phyloP scores from a whole-genome alignment of 2,888 invertebrate species.

The Dicyrtomina minuta region DNA sequence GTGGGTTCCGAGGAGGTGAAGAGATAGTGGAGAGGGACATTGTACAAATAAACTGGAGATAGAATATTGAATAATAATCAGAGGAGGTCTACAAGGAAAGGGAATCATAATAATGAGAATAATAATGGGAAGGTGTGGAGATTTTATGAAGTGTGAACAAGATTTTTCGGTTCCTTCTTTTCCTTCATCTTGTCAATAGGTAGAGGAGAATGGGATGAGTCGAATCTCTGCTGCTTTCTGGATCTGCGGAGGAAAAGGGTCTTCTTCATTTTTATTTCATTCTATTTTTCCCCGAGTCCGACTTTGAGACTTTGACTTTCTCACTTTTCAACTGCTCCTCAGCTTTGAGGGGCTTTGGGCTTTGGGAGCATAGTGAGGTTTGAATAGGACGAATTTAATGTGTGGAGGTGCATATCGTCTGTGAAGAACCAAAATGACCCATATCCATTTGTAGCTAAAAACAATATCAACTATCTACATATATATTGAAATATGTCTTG shows the following conservation, averaged over 20 bases:
- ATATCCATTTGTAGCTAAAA: too few relatives aligned
- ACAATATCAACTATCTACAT: too few relatives aligned
- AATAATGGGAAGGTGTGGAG: constrained; percentile 32
- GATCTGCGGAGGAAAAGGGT: neutral
- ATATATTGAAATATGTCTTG: too few relatives aligned
- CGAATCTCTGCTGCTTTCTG: neutral
- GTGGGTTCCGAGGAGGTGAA: too few relatives aligned
- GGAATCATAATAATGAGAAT: constrained; percentile 5
- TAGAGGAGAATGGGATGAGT: constrained; percentile 24
- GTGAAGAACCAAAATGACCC: too few relatives aligned
- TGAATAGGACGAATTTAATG: too few relatives aligned
- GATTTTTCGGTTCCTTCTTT: constrained; percentile 42
- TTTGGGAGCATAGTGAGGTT: too few relatives aligned
- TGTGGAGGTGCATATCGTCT: too few relatives aligned
- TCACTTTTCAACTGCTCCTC: constrained; percentile 1
- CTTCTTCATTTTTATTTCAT: neutral
- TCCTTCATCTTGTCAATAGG: constrained; percentile 29
- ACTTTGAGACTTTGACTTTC: neutral
- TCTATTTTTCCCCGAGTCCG: neutral
- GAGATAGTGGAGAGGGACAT: too few relatives aligned
- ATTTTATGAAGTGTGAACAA: constrained; percentile 54
- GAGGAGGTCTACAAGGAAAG: neutral
- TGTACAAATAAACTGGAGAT: neutral
- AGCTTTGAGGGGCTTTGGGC: too few relatives aligned
- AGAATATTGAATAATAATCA: neutral